Base-by-base conservation (phyloP, 2,888 invertebrate genomes). In the Microplitis deprimator region DNA sequence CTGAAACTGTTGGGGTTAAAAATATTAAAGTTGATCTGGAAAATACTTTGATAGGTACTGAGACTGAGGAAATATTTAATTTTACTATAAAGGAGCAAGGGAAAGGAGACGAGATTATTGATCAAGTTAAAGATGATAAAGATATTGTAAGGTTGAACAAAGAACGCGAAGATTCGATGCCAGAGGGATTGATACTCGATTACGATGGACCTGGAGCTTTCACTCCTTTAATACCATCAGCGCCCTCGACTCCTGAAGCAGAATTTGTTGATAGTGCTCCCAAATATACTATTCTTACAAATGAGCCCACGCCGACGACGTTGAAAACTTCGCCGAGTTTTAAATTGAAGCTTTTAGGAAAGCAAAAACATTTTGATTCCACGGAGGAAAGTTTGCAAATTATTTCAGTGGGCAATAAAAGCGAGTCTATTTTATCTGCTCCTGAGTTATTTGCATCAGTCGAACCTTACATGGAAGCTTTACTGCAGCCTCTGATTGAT, bases 221-320 rank as follows among this genome's bases (percentile, higher is more conserved):
- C 17, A 62, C 13, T n/a, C 73, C 77, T 16, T 40, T 77, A 1
- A 60, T 74, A 41, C 7, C 68, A 20, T 73, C 73, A 50, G 17
- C n/a, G 5, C 41, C 69, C 5, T 77, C 73, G 10, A 70, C 59
- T 17, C 59, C 73, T n/a, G 68, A 69, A 7, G 20, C 10, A 10
- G 50, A 64, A 65, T 5, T 5, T 50, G 4, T 8, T 50, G 50
- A 60, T 7, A 62, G 64, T 7, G 29, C 69, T 29, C 64, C 77
- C 60, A 84, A 83, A 29, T 87, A 88, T 68, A 80, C 83, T 38
- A 17, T 80, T n/a, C 82, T 85, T 59, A 13, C 83, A 39, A 77
- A 79, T 65, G 84, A 84, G 71, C 71, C 64, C 3, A 41, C 77
- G 6, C 62, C 78, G 10, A 17, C 73, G 7, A 38, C 13, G 6